Base-by-base conservation (phyloP, 2,797 vertebrate species). In the Channa striata region DNA sequence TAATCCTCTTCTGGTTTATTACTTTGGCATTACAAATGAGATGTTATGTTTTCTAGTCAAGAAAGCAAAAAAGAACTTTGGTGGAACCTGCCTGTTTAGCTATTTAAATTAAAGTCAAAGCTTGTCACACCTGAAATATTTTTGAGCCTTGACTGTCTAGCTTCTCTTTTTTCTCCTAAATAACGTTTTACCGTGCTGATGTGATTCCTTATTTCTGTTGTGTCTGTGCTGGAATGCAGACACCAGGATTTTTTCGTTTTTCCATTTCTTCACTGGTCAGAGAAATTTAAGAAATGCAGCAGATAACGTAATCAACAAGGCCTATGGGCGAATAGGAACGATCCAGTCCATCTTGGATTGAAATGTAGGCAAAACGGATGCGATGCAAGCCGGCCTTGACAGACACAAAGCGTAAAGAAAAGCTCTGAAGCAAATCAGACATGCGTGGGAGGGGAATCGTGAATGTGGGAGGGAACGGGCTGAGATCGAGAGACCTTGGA, bases 401-500 rank as follows among this genome's bases (percentile, higher is more conserved):
- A 82, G 72, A 90, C 81, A 89, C 86, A 37, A 89, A 79, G 74
- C 85, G 73, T 77, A 49, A 44, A 69, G 25, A 58, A 20, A 52
- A 20, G 48, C 70, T 64, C 12, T 16, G 16, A 51, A 65, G 60
- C 13, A 30, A 63, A 57, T 14, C 44, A 58, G 68, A 70, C 14
- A 7, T 68, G 78, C 62, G 89, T 83, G 79, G 68, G 78, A 72
- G 58, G 75, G 54, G 46, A 81, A 59, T 80, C 72, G 51, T 79
- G 75, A 62, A 53, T 68, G 87, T 87, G 74, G 83, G 87, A 42
- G 70, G 72, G 76, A 82, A 70, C 76, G 44, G 81, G 78, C n/a
- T n/a, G 69, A 65, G 83, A 78, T 81, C 64, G 2, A 34, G 62
- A 87, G 89, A 87, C 89, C 86, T 86, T 90, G 87, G 83, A 81